Evolutionary conservation across 2,113 vertebrate genomes (phyloP).

Genomic region (Protobothrops flavoviridis): DNA sequence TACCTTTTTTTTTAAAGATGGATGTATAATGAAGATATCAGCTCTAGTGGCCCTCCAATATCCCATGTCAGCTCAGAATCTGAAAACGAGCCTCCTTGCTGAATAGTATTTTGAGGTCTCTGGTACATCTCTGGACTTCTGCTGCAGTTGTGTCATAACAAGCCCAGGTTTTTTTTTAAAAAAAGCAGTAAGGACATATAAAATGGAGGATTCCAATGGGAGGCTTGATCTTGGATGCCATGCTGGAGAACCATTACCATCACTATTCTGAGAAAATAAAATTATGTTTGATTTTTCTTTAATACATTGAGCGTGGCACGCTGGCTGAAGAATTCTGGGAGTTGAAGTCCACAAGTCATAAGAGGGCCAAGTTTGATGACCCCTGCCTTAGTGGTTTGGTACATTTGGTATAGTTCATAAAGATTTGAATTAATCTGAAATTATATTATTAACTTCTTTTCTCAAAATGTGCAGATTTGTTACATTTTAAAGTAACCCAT

Average conservation of each 20-base stretch:
- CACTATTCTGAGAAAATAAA: neutral
- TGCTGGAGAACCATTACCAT: neutral
- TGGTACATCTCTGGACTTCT: neutral
- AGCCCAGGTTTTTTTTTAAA: neutral
- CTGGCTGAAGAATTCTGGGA: too few relatives aligned
- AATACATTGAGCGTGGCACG: neutral
- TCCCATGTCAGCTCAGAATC: neutral
- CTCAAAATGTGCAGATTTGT: slow-evolving; percentile 21
- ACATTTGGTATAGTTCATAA: slow-evolving; percentile 53
- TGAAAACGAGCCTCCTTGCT: neutral
- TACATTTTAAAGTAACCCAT: slow-evolving; percentile 33
- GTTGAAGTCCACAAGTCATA: too few relatives aligned
- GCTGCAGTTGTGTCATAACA: neutral
- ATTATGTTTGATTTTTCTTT: neutral
- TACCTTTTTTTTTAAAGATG: neutral
- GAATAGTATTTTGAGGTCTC: neutral
- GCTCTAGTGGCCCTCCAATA: neutral
- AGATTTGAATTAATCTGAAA: slow-evolving; percentile 28
- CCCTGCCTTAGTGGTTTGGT: slow-evolving; percentile 25
- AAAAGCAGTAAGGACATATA: neutral
- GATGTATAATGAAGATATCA: neutral
- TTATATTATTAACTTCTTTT: slow-evolving; percentile 42
- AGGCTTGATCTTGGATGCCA: neutral
- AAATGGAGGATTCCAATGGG: neutral
- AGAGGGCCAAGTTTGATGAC: too few relatives aligned